Evolutionary conservation across 2,797 vertebrate species (phyloP), one percentile per base, ranked within the genome.

Genomic region (Oophaga sylvatica): DNA sequence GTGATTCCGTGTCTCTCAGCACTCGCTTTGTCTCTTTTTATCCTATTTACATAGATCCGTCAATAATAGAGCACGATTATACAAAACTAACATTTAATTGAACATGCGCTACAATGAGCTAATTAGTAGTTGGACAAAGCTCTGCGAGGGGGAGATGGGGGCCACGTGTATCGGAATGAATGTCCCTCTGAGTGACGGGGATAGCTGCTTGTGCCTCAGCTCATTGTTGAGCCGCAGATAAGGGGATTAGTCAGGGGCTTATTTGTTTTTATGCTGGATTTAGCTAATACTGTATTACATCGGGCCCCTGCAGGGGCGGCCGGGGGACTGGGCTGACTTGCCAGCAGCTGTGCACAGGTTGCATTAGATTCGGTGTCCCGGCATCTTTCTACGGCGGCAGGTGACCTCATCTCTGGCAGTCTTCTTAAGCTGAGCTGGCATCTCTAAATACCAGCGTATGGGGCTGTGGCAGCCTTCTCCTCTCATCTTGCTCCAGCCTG

Each of bases 181-280:
- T n/a, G 71, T 84, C 84, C 78, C 67, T 59, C 22, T 11, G 41
- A 86, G 77, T 60, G 76, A 67, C 57, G 56, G 65, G 35, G 65
- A 81, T 75, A 65, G 63, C 76, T 68, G 75, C 41, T n/a, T 63
- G 83, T 65, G 71, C 59, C 22, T 17, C 76, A 4, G 77, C 85
- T 45, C 78, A 81, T 86, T 86, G 41, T 29, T 41, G 90, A 81
- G 26, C 80, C 91, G 90, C 85, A 90, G 86, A 87, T 90, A 80
- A 88, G 82, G 86, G 90, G 31, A 79, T 84, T 90, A 22, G 88
- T 63, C 20, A 62, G 84, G 63, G 86, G 84, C 80, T 83, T 88
- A 85, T 87, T 91, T 92, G 6, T 80, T 91, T 92, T 90, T 87
- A 85, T 91, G 68, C 85, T 91, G 91, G 60, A 83, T 91, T 90